Conservation (phyloP, 2,888 invertebrate species). For the Pandemis cinnamomeana region DNA sequence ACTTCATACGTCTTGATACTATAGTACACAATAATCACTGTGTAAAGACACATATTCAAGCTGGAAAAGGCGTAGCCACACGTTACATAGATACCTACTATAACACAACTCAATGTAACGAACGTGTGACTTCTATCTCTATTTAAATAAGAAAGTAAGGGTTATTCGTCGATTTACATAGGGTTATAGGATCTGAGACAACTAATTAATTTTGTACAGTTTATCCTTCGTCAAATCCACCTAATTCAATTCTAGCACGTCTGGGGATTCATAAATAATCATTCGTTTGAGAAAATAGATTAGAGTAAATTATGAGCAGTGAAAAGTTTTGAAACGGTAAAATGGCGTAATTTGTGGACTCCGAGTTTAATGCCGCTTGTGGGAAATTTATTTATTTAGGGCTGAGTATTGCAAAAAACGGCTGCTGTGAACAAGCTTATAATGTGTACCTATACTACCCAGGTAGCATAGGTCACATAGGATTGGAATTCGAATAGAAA, state of each 20-base stretch:
- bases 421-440: slow-evolving; percentile 9
- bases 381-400: slow-evolving; percentile 34
- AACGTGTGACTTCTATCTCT: no score
- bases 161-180: not conserved
- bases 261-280: slow-evolving; percentile 26
- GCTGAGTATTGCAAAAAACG: slow-evolving; percentile 2
- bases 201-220: slow-evolving; percentile 8
- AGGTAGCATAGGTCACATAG: not conserved
- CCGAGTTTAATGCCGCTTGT: slow-evolving; percentile 22
- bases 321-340: slow-evolving; percentile 21
- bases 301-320: slow-evolving; percentile 10
- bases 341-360: not conserved
- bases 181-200: no score
- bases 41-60: no score
- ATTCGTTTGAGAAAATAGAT: slow-evolving; percentile 19
- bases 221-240: slow-evolving; percentile 18
- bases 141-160: no score
- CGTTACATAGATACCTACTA: no score
- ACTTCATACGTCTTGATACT: no score
- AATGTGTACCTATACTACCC: not conserved
- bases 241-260: slow-evolving; percentile 25
- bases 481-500: no score
- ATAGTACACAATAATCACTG: no score
- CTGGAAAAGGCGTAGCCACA: no score
- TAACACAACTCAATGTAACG: no score